Conservation (phyloP, 2,113 vertebrate genomes). For the Amphilophus citrinellus region DNA sequence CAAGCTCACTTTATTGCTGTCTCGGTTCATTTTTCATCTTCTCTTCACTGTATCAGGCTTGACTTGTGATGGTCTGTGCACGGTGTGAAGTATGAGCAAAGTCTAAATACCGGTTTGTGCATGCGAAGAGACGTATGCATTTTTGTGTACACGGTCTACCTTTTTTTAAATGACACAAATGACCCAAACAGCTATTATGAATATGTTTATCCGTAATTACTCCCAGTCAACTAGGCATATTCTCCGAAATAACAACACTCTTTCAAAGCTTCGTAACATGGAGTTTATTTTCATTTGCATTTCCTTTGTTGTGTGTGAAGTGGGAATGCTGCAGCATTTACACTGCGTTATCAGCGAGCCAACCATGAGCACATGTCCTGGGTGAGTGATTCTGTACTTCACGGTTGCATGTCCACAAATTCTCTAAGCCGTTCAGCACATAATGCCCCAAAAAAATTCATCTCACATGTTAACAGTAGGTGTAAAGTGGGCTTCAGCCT, state of each 20-base stretch:
- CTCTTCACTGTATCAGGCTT: too few species aligned
- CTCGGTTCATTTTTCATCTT: too few species aligned
- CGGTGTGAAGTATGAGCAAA: neutral
- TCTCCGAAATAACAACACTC: neutral
- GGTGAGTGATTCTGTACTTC: conserved; percentile 47
- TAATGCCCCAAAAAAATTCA: conserved; percentile 15
- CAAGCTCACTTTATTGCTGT: neutral
- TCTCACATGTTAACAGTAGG: conserved; percentile 29
- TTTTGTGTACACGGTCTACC: neutral
- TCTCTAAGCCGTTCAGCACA: conserved; percentile 40
- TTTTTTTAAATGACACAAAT: neutral
- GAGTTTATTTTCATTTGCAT: conserved; percentile 25
- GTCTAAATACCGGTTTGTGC: neutral
- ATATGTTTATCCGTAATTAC: conserved; percentile 15
- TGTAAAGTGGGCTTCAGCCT: conserved; percentile 3
- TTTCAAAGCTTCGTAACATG: conserved; percentile 1
- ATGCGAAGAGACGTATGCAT: neutral
- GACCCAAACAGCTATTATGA: neutral
- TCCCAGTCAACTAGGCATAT: neutral
- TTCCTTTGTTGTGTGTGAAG: conserved; percentile 23
- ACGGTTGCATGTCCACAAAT: conserved; percentile 37
- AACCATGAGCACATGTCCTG: conserved; percentile 41
- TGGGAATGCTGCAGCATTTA: conserved; percentile 33
- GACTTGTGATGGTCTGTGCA: neutral
- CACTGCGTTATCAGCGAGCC: conserved; percentile 34